phyloP scores from a whole-genome alignment of 2,888 invertebrate genomes.

The Acanthococcus lagerstroemiae region DNA sequence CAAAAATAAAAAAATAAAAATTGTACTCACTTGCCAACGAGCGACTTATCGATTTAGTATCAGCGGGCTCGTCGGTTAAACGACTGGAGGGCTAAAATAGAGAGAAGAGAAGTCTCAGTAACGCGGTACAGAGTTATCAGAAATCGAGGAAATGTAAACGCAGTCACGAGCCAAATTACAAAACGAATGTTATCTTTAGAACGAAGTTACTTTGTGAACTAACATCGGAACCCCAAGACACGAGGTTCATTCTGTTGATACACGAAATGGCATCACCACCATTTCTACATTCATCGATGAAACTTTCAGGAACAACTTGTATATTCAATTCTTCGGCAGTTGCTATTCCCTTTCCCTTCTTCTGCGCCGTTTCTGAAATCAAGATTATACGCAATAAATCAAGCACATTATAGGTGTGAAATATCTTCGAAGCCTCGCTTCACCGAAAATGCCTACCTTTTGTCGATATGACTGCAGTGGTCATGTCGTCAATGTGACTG shows the following conservation, averaged over 20 bases:
- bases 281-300: conserved; percentile 55
- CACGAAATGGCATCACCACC: conserved; percentile 51
- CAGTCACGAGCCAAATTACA: background rate
- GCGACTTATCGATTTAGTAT: conserved; percentile 37
- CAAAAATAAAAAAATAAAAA: background rate
- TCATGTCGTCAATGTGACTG: conserved; percentile 52
- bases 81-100: conserved; percentile 22
- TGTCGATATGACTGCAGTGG: conserved; percentile 67
- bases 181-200: background rate
- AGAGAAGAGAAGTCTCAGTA: conserved; percentile 4
- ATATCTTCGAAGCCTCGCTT: too few species aligned
- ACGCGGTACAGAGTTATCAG: conserved; percentile 1
- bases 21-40: background rate
- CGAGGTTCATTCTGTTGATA: conserved; percentile 60
- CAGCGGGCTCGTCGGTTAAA: background rate
- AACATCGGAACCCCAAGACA: conserved; percentile 75
- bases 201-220: conserved; percentile 41
- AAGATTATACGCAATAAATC: too few species aligned
- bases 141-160: background rate
- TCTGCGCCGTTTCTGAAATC: conserved; percentile 56
- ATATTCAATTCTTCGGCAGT: conserved; percentile 58
- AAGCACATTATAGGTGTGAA: background rate
- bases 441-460: conserved; percentile 40
- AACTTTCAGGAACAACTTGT: conserved; percentile 70
- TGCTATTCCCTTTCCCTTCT: conserved; percentile 53